Evolutionary conservation across 2,888 invertebrate species (phyloP).

Genomic region (Leptogaster cylindrica): DNA sequence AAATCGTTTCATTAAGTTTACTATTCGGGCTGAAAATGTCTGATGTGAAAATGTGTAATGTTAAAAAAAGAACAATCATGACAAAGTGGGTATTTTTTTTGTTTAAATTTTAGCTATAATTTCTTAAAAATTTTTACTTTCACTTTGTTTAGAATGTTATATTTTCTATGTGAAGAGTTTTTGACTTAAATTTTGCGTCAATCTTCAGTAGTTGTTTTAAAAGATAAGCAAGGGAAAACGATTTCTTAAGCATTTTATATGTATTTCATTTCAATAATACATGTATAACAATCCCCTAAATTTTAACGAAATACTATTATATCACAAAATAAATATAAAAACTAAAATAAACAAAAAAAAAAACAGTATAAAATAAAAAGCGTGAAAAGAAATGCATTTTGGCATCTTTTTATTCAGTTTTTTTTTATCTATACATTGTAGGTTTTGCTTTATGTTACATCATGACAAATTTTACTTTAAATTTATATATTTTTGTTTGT

Average conservation of each 20-base stretch:
- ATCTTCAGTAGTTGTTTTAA: conserved; percentile 19
- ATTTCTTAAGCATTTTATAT: conserved; percentile 32
- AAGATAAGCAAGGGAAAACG: conserved; percentile 37
- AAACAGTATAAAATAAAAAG: background rate
- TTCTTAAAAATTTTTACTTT: conserved; percentile 29
- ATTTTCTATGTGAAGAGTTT: conserved; percentile 1
- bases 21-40: conserved; percentile 27
- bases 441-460: conserved; percentile 36
- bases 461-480: conserved; percentile 13
- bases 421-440: conserved; percentile 30
- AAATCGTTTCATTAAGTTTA: conserved; percentile 29
- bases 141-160: conserved; percentile 29
- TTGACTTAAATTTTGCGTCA: background rate
- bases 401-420: conserved; percentile 27
- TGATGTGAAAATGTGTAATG: conserved; percentile 31
- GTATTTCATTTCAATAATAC: conserved; percentile 43
- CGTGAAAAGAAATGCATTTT: conserved; percentile 25
- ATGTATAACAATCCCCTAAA: conserved; percentile 46
- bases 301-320: conserved; percentile 12
- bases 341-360: background rate
- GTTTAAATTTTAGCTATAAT: conserved; percentile 23
- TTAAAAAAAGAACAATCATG: conserved; percentile 20
- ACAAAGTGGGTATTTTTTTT: conserved; percentile 29
- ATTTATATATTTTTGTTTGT: conserved; percentile 9
- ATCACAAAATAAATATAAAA: conserved; percentile 3